Evolutionary conservation across 2,113 vertebrate species (phyloP).

Genomic region (Sorex araneus): DNA sequence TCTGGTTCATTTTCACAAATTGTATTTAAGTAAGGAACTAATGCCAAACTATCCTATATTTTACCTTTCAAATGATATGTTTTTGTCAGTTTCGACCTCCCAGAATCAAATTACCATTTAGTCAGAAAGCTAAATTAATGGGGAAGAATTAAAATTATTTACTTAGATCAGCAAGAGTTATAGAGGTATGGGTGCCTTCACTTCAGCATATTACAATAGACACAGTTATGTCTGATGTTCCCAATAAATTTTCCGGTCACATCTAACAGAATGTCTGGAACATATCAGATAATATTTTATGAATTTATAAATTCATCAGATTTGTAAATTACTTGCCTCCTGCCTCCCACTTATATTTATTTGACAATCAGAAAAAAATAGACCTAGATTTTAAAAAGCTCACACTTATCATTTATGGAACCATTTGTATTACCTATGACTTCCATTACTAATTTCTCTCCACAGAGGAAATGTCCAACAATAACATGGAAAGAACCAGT

Average conservation of each 20-base stretch:
- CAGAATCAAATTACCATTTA: constrained; percentile 25
- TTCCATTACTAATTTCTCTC: constrained; percentile 71
- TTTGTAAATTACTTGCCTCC: constrained; percentile 64
- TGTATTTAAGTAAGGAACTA: constrained; percentile 45
- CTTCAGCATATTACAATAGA: constrained; percentile 29
- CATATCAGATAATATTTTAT: constrained; percentile 24
- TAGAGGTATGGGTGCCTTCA: constrained; percentile 13
- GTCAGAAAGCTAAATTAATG: constrained; percentile 34
- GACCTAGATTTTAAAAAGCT: constrained; percentile 71
- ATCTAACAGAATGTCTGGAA: constrained; percentile 25
- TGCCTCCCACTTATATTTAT: constrained; percentile 52
- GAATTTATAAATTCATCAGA: constrained; percentile 70
- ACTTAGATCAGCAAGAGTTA: background rate
- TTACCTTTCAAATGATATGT: constrained; percentile 4
- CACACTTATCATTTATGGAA: constrained; percentile 60
- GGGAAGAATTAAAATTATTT: constrained; percentile 14
- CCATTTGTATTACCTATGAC: constrained; percentile 52
- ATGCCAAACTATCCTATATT: background rate
- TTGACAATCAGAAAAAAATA: constrained; percentile 58
- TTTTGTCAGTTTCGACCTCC: constrained; percentile 30
- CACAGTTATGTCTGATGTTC: background rate
- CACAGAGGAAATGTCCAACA: constrained; percentile 57
- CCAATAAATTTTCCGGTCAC: constrained; percentile 59
- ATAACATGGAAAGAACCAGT: constrained; percentile 6
- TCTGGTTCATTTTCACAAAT: background rate